Evolutionary conservation across 2,888 invertebrate genomes (phyloP), one percentile per base, ranked within the genome.

Genomic region (Eueremaeus valkanovi): DNA sequence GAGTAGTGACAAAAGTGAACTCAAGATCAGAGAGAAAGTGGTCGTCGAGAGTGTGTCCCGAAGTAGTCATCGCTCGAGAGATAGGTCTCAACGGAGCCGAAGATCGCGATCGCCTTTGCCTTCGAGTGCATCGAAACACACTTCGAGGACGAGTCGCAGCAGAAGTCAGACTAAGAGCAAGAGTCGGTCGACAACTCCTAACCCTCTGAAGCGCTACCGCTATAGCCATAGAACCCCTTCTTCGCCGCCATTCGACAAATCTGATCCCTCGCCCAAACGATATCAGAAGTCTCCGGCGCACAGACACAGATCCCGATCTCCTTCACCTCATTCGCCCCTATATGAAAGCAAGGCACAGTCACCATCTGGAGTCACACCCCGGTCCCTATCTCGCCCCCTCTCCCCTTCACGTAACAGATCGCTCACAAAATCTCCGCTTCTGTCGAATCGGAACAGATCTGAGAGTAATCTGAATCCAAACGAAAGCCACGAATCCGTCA

Each of bases 331-430:
- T 66, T 73, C 76, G 8, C 63, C 73, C 18, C 13, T 11, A 16
- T 58, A 73, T 40, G 45, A 3, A 6, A 45, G 13, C 13, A 68
- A 40, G 16, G 18, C 40, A 11, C 73, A 16, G 3, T 45, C 78
- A 27, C 79, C 78, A 16, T 45, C n/a, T n/a, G n/a, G n/a, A n/a
- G n/a, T n/a, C n/a, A n/a, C 74, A 40, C 77, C 55, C 8, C 55
- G 78, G 42, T 77, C 79, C 8, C 77, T 77, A 13, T 77, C 79
- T 51, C 78, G 78, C 27, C 36, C 73, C 6, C 36, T 66, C 2
- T 74, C 74, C 21, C 77, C 77, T n/a, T 78, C 79, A 51, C 76
- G 79, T 33, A 79, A 78, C 36, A 77, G 78, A 74, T 77, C 79
- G 33, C 76, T 76, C 21, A 33, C 66, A 11, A 73, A 55, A 51